These are phyloP conservation scores for Trypoxylon attenuatum DNA, from an alignment of 2,888 invertebrate species.

Conservation along the genomic window DNA sequence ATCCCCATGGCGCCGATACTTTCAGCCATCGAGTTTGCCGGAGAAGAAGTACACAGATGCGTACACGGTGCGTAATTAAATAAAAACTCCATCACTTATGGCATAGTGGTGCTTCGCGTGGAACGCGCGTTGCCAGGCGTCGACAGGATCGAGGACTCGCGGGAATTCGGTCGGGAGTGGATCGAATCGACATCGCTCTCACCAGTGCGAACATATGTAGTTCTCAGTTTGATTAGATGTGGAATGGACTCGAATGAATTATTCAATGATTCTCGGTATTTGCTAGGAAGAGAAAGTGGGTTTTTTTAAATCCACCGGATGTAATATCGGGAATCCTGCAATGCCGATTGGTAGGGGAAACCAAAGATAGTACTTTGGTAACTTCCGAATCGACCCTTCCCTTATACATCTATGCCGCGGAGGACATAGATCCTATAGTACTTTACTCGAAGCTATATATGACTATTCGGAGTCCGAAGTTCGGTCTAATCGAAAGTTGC, in stretches of 20 bases:
- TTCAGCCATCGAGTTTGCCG: constrained; percentile 19
- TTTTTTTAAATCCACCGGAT: too few species aligned
- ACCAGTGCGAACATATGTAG: constrained; percentile 3
- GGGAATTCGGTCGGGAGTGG: constrained; percentile 44
- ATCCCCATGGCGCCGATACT: constrained; percentile 44
- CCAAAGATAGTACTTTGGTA: too few species aligned
- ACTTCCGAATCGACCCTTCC: too few species aligned
- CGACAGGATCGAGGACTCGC: constrained; percentile 50
- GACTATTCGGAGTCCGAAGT: constrained; percentile 44
- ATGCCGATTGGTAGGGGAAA: too few species aligned
- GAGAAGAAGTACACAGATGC: constrained; percentile 59
- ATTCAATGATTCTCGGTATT: neutral
- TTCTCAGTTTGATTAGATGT: constrained; percentile 8
- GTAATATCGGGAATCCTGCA: too few species aligned
- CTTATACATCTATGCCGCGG: too few species aligned
- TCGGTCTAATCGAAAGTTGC: constrained; percentile 23
- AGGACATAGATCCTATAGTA: too few species aligned
- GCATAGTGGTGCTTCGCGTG: constrained; percentile 42
- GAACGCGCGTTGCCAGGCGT: constrained; percentile 34
- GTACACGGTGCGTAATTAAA: constrained; percentile 59
- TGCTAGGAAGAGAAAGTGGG: neutral
- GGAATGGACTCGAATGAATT: constrained; percentile 4
- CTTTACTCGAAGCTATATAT: neutral
- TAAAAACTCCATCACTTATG: constrained; percentile 64
- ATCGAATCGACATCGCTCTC: constrained; percentile 28